Percentiles rank a stretch among this genome's conserved stretches.
Evolutionary conservation across 2,113 vertebrate species (phyloP).

Genomic region (Hystrix cristata): DNA sequence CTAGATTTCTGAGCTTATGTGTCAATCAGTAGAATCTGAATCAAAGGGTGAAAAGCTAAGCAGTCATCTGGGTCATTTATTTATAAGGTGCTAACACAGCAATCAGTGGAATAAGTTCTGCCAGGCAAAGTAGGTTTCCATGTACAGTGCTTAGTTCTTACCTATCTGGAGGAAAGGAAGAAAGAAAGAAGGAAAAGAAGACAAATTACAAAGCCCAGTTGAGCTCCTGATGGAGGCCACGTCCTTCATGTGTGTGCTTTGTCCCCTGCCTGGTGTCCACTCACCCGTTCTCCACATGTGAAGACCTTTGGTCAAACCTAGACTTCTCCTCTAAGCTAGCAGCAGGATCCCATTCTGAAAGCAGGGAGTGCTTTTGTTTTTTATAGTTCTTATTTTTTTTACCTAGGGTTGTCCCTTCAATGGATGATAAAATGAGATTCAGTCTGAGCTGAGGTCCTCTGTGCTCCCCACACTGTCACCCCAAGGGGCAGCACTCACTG

Average conservation of each 20-base stretch:
- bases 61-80: background rate
- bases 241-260: background rate
- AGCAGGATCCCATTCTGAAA: background rate
- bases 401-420: background rate
- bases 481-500: background rate
- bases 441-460: background rate
- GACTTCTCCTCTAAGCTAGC: background rate
- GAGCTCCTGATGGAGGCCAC: background rate
- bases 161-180: background rate
- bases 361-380: background rate
- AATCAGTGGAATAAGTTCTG: background rate
- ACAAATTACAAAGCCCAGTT: background rate
- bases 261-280: background rate
- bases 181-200: background rate
- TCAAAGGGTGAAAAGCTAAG: background rate
- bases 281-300: background rate
- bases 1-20: slow-evolving; percentile 21
- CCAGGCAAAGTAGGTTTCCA: background rate
- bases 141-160: background rate
- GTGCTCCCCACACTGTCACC: background rate
- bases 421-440: background rate
- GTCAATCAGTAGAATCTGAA: background rate
- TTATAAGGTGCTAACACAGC: background rate
- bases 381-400: background rate
- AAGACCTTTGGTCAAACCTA: background rate